Conservation (phyloP, 2,113 vertebrate species). For the Pleuronectes platessa region DNA sequence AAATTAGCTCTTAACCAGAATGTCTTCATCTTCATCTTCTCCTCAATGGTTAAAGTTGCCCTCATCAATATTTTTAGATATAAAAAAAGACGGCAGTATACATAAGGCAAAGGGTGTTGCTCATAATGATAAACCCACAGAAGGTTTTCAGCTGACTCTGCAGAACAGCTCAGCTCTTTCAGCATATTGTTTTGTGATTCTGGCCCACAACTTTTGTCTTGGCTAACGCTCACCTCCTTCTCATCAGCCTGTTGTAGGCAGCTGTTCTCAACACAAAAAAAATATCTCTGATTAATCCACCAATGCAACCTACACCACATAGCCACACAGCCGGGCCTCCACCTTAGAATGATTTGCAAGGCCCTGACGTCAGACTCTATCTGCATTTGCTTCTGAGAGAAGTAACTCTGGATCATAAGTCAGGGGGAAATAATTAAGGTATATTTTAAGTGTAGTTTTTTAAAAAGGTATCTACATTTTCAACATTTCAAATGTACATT, state of each 20-base stretch:
- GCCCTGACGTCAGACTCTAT: background rate
- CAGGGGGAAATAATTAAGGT: no score
- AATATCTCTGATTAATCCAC: background rate
- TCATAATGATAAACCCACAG: background rate
- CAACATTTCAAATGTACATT: background rate
- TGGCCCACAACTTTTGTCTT: background rate
- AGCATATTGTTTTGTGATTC: background rate
- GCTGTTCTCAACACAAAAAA: background rate
- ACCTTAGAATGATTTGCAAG: background rate
- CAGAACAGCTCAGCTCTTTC: background rate
- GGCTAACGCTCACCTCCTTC: background rate
- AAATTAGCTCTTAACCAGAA: background rate
- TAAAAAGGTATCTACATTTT: no score
- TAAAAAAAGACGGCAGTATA: background rate
- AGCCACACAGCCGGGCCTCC: background rate
- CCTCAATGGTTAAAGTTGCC: background rate
- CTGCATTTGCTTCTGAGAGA: background rate
- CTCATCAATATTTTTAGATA: no score
- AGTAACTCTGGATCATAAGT: no score
- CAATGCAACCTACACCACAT: background rate
- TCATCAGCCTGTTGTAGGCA: background rate
- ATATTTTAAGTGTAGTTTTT: no score
- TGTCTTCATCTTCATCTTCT: background rate
- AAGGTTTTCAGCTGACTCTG: background rate
- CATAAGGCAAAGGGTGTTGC: background rate